Base-by-base conservation (phyloP, 2,888 invertebrate genomes). In the Tinea trinotella region DNA sequence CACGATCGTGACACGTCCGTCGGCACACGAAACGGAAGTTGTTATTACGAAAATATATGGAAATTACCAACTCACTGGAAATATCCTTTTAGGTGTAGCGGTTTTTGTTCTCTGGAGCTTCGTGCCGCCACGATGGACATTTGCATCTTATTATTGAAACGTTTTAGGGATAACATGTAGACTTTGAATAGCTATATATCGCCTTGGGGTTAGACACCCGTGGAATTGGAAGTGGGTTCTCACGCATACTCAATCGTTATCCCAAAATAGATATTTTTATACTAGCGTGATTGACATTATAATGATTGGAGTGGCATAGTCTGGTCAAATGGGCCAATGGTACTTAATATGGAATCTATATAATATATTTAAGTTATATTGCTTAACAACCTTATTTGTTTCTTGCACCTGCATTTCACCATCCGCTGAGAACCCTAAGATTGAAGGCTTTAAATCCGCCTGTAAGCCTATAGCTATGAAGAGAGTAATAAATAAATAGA, bases 31-130 rank as follows among this genome's bases (percentile, higher is more conserved):
- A 73, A 76, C 79, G 82, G 82, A 83, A 80, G 80, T 78, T 71
- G 64, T 74, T 77, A 78, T 77, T 76, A 76, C 73, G 71, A 76
- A 79, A 82, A 80, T 81, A 68, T 77, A 81, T 82, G 81, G 71
- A 82, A 79, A 83, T 78, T 71, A 71, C 67, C 64, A 66, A 64
- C 69, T 74, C 70, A 70, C 66, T 71, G 71, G 68, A 74, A 74
- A 68, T 70, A 74, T 70, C 68, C 73, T 66, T 74, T 69, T 63
- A 64, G 68, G 63, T 65, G 64, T 62, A 62, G 67, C 63, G 65
- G 67, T 69, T 75, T 76, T 76, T 75, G 71, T 72, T 71, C 66
- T 49, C 15, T 15, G 15, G 55, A 12, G 19, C 44, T 64, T 60
- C 60, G 59, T 64, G 68, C 73, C 71, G 65, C 68, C 67, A 34